These are phyloP conservation scores for Andrena hattorfiana DNA, from an alignment of 2,888 invertebrate genomes.

Conservation along the genomic window DNA sequence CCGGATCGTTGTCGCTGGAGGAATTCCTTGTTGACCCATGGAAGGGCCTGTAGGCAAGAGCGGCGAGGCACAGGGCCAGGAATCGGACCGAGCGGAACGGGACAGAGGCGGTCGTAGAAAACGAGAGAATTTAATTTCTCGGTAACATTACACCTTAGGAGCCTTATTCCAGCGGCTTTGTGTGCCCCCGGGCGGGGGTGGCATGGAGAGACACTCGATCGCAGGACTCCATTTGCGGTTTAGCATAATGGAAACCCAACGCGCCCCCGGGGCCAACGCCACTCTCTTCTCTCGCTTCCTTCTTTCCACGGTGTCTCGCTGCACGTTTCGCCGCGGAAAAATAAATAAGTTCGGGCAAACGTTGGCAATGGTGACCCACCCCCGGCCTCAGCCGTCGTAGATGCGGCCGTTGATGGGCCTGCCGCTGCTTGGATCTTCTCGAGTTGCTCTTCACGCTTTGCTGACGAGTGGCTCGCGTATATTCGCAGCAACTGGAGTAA, in stretches of 20 bases:
- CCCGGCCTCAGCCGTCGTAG: slow-evolving; percentile 38
- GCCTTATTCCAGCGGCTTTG: slow-evolving; percentile 80
- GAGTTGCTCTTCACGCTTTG: not conserved
- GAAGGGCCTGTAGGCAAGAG: slow-evolving; percentile 13
- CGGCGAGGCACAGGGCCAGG: not conserved
- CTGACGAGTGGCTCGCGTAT: not conserved
- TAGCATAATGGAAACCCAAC: slow-evolving; percentile 85
- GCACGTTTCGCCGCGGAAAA: slow-evolving; percentile 45
- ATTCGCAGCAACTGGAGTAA: not conserved
- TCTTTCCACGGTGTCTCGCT: slow-evolving; percentile 31
- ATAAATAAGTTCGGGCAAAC: slow-evolving; percentile 62
- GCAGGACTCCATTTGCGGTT: slow-evolving; percentile 85
- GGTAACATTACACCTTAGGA: slow-evolving; percentile 84
- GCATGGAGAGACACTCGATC: slow-evolving; percentile 83
- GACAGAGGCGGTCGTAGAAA: slow-evolving; percentile 61
- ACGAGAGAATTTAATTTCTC: slow-evolving; percentile 83
- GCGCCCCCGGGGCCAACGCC: slow-evolving; percentile 78
- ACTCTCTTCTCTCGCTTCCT: slow-evolving; percentile 39
- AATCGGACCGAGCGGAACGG: slow-evolving; percentile 34
- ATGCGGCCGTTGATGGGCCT: not conserved
- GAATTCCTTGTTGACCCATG: not conserved
- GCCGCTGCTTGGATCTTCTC: not conserved
- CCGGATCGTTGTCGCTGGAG: not conserved
- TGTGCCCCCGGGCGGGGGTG: slow-evolving; percentile 75
- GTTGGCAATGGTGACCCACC: slow-evolving; percentile 17